phyloP scores from a whole-genome alignment of 2,113 vertebrate genomes.

The Limnothrissa miodon region DNA sequence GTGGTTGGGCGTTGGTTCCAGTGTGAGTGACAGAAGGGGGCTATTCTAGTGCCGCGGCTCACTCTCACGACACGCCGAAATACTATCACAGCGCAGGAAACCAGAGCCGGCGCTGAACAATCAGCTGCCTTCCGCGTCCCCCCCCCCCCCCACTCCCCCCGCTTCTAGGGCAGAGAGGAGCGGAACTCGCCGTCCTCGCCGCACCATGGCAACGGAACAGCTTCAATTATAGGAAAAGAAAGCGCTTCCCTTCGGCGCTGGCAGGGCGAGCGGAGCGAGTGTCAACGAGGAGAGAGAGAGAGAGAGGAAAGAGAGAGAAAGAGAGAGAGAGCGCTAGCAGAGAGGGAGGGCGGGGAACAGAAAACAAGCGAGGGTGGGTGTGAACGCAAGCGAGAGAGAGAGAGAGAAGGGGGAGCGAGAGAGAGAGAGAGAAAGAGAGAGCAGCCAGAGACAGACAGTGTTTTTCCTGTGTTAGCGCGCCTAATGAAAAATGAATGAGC shows the following conservation, averaged over 20 bases:
- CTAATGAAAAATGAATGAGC: slow-evolving; percentile 55
- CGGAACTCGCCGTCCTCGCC: not conserved
- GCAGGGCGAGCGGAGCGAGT: slow-evolving; percentile 43
- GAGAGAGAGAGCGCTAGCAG: slow-evolving; percentile 23
- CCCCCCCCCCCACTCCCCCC: slow-evolving; percentile 33
- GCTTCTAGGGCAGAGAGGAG: slow-evolving; percentile 44
- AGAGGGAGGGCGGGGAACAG: slow-evolving; percentile 36
- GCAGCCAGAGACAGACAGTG: slow-evolving; percentile 37
- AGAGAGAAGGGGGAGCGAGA: slow-evolving; percentile 26
- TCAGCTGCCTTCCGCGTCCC: slow-evolving; percentile 43
- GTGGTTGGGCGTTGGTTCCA: not conserved
- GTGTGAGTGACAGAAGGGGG: slow-evolving; percentile 11
- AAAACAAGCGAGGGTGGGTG: slow-evolving; percentile 41
- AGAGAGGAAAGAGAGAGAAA: not conserved
- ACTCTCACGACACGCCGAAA: slow-evolving; percentile 23
- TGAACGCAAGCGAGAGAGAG: slow-evolving; percentile 25
- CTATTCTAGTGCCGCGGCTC: slow-evolving; percentile 25
- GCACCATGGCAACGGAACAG: slow-evolving; percentile 59
- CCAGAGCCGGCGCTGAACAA: slow-evolving; percentile 47
- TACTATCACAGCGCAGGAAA: slow-evolving; percentile 29
- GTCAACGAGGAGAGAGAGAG: slow-evolving; percentile 44
- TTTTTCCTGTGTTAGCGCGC: slow-evolving; percentile 48
- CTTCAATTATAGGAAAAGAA: slow-evolving; percentile 58
- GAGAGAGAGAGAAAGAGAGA: slow-evolving; percentile 18
- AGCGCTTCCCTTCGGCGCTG: slow-evolving; percentile 52